Evolutionary conservation across 1,140 invertebrate species (phyloP).

Genomic region (Hylaeus anthracinus): DNA sequence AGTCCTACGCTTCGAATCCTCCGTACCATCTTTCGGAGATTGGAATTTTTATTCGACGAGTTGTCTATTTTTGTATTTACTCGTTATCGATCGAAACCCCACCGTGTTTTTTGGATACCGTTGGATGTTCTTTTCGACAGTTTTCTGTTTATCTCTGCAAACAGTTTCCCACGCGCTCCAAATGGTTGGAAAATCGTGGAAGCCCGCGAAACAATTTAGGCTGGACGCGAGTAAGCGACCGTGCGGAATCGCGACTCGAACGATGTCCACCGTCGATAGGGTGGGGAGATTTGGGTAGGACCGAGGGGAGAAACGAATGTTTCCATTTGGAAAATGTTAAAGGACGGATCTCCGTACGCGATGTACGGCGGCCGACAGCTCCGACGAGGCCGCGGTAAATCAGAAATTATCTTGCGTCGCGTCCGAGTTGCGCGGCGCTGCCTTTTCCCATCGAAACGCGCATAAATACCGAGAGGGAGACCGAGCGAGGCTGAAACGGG

Average conservation of each 20-base stretch:
- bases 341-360: conserved; percentile 60
- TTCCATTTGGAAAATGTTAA: conserved; percentile 77
- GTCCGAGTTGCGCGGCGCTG: conserved; percentile 68
- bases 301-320: conserved; percentile 38
- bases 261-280: not conserved
- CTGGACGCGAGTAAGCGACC: too few species aligned
- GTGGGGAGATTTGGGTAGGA: not conserved
- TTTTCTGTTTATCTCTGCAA: too few species aligned
- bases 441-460: conserved; percentile 78
- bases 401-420: conserved; percentile 80
- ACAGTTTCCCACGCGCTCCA: too few species aligned
- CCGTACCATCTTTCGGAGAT: too few species aligned
- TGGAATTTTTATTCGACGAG: too few species aligned
- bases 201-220: too few species aligned
- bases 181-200: too few species aligned
- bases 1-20: not conserved
- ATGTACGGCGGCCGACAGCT: conserved; percentile 56
- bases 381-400: conserved; percentile 73
- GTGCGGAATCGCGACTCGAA: not conserved
- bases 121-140: too few species aligned
- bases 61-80: too few species aligned
- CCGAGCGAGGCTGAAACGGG: conserved; percentile 13
- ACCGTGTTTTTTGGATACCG: too few species aligned
- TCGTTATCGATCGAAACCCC: too few species aligned
- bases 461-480: conserved; percentile 72